These are phyloP conservation scores for Poecilus cupreus DNA, from an alignment of 2,888 invertebrate species.

Conservation along the genomic window DNA sequence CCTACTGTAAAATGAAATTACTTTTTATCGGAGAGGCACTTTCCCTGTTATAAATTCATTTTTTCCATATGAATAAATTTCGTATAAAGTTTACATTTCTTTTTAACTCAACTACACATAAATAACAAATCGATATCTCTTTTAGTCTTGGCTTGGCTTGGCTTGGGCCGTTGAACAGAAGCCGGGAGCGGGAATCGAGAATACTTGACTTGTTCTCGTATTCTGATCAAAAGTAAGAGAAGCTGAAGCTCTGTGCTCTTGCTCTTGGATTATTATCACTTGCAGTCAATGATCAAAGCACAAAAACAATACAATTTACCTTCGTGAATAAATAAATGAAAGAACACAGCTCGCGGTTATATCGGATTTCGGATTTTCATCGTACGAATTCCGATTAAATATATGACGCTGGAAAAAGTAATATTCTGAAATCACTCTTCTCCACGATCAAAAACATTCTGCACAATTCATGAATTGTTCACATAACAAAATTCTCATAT, in stretches of 20 bases:
- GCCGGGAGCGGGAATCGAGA: neutral
- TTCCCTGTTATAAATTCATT: constrained; percentile 5
- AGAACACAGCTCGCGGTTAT: constrained; percentile 20
- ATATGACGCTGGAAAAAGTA: constrained; percentile 17
- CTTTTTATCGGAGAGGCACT: constrained; percentile 4
- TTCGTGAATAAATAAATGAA: constrained; percentile 31
- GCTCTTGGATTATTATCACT: constrained; percentile 27
- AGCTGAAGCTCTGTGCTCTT: no score
- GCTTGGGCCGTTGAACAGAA: neutral
- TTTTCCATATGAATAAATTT: constrained; percentile 16
- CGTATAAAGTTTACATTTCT: neutral
- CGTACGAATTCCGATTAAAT: constrained; percentile 27
- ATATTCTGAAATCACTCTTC: neutral
- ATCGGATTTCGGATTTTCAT: constrained; percentile 8
- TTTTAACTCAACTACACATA: constrained; percentile 16
- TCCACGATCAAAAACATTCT: neutral
- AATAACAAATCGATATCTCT: constrained; percentile 5
- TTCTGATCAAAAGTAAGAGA: neutral
- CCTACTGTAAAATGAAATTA: constrained; percentile 19
- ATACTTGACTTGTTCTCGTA: neutral
- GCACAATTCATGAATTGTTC: constrained; percentile 4
- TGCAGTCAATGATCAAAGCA: neutral
- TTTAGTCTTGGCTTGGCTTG: neutral
- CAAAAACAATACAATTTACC: constrained; percentile 31
- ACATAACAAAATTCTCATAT: neutral